Evolutionary conservation across 2,888 invertebrate species (phyloP), one percentile per base, ranked within the genome.

Genomic region (Polylopha cassiicola): DNA sequence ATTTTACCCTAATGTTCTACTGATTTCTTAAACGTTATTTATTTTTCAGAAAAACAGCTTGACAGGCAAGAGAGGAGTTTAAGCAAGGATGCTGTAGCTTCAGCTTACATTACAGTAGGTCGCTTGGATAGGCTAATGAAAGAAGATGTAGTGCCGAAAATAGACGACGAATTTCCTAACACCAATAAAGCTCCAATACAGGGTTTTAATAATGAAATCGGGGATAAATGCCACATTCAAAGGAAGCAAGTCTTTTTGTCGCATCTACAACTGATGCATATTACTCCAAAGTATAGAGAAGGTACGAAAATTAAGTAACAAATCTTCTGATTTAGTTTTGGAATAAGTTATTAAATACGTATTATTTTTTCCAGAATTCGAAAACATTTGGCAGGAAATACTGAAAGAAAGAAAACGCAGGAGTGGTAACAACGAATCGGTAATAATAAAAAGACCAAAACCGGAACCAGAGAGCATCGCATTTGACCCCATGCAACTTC

Each of bases 361-460:
- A 36, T n/a, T 27, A 33, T n/a, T 17, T 30, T 23, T 38, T 82
- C 34, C 76, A 90, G 90, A 80, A 44, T 86, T 88, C 56, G 91
- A 91, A 68, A 78, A 74, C 32, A 82, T 85, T 28, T 92, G 92
- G 92, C 80, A 87, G 53, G 87, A 87, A 60, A 85, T 92, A 46
- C 55, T 91, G 2, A 87, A 87, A 60, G 91, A 91, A 50, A 84
- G 91, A 29, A 82, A 87, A 50, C 87, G 88, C 45, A 73, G 90
- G 39, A 78, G 87, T 47, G 82, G 86, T 33, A 62, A 70, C 6
- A 73, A 59, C 51, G 72, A 65, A 20, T 46, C 51, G 1, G 43
- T 51, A 2, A 46, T 43, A 15, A 37, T 46, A 6, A 61, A 59
- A 20, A 47, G 51, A 36, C 47, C 50, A 33, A 55, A 56, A 57